Evolutionary conservation across 2,888 invertebrate species (phyloP).

Genomic region (Limnephilus lunatus): DNA sequence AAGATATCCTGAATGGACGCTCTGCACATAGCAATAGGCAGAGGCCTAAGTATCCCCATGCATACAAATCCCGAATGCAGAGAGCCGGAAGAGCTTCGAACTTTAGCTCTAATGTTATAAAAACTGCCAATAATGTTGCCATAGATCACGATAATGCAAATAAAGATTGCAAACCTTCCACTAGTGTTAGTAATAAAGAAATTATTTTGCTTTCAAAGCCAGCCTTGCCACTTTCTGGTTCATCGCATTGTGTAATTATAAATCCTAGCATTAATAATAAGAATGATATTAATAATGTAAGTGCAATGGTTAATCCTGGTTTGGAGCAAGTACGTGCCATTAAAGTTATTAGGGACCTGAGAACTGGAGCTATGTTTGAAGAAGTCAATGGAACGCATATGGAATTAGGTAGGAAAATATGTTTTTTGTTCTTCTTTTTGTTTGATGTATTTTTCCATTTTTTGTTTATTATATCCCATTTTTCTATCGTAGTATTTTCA

Average conservation of each 20-base stretch:
- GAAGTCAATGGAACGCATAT: constrained; percentile 67
- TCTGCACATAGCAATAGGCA: constrained; percentile 77
- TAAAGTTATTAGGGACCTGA: constrained; percentile 75
- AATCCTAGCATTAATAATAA: constrained; percentile 68
- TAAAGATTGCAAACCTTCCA: constrained; percentile 58
- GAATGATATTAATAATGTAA: constrained; percentile 72
- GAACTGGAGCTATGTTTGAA: constrained; percentile 76
- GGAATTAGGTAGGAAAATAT: constrained; percentile 67
- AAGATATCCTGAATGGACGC: constrained; percentile 79
- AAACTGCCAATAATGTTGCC: constrained; percentile 63
- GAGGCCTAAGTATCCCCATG: constrained; percentile 80
- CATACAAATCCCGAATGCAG: constrained; percentile 67
- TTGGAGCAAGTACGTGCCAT: constrained; percentile 67
- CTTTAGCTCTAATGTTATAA: constrained; percentile 59
- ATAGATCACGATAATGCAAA: constrained; percentile 61
- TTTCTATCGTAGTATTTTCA: neutral
- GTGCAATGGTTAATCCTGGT: constrained; percentile 71
- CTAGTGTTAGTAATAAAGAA: constrained; percentile 70
- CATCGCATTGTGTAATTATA: constrained; percentile 68
- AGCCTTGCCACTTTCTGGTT: constrained; percentile 66
- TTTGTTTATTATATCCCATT: neutral
- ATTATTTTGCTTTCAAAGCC: constrained; percentile 44
- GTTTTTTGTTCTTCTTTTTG: neutral
- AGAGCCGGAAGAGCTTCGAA: constrained; percentile 61
- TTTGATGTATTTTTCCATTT: neutral